Conservation (phyloP, 2,888 invertebrate species). For the Trissoscelio sp. region DNA sequence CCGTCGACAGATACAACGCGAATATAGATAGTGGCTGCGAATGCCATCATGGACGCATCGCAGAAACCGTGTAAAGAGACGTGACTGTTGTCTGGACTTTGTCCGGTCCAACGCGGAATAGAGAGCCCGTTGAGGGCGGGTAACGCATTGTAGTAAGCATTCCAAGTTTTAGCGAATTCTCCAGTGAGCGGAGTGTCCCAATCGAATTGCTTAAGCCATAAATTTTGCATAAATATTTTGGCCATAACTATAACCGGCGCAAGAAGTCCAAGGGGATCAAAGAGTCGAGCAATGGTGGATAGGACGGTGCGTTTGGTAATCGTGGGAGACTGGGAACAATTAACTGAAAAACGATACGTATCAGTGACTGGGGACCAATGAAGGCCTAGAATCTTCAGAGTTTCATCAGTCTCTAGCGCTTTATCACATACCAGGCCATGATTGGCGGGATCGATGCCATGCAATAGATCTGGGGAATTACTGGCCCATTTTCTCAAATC, state of each 20-base stretch:
- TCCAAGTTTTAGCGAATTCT: neutral
- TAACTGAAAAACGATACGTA: neutral
- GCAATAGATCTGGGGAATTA: neutral
- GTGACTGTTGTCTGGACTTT: neutral
- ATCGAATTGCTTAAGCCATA: neutral
- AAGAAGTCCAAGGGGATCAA: neutral
- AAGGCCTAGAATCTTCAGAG: neutral
- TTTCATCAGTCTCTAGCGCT: neutral
- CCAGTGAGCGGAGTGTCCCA: neutral
- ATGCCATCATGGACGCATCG: neutral
- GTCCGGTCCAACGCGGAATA: neutral
- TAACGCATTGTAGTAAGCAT: neutral
- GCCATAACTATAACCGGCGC: neutral
- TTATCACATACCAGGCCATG: neutral
- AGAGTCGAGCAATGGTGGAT: neutral
- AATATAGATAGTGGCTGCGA: neutral
- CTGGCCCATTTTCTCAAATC: constrained; percentile 8
- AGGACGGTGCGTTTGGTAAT: neutral
- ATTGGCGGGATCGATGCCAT: neutral
- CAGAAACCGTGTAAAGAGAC: neutral
- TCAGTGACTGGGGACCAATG: neutral
- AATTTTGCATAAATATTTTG: neutral
- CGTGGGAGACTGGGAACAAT: neutral
- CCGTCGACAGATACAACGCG: neutral
- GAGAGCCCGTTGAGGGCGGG: neutral